These are phyloP conservation scores for Nyctibius bracteatus DNA, from an alignment of 2,113 vertebrate species.

Conservation along the genomic window DNA sequence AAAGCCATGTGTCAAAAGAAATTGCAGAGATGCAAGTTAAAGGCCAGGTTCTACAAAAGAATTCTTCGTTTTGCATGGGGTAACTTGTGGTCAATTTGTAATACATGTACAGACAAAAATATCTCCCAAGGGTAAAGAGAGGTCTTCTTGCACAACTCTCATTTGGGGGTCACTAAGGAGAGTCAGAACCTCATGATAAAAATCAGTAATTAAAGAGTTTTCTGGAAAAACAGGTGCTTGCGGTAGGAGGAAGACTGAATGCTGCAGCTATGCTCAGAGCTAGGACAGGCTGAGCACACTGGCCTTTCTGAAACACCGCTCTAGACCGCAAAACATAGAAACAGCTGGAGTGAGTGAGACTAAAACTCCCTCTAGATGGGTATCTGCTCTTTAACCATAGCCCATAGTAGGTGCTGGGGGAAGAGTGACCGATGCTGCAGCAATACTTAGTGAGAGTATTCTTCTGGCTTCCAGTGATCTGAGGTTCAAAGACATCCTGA, in stretches of 20 bases:
- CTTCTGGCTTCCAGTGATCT: background rate
- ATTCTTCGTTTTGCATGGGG: accelerated
- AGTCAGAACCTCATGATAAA: background rate
- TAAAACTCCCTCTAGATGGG: background rate
- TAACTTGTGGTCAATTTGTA: background rate
- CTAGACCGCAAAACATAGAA: background rate
- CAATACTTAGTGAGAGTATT: background rate
- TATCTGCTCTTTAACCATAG: background rate
- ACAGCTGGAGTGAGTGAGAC: background rate
- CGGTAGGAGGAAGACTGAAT: background rate
- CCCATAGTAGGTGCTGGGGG: background rate
- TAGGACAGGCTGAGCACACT: background rate
- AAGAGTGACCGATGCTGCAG: background rate
- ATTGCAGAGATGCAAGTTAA: background rate
- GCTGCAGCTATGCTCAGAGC: background rate
- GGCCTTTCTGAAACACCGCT: background rate
- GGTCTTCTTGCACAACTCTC: background rate
- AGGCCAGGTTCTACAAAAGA: background rate
- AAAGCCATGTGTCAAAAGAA: background rate
- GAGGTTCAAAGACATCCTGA: background rate
- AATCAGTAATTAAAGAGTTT: background rate
- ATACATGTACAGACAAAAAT: accelerated
- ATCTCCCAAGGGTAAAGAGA: background rate
- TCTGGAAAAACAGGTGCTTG: background rate
- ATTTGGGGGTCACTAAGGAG: background rate